Evolutionary conservation across 1,140 invertebrate species (phyloP).

Genomic region (Meteorus sp.): DNA sequence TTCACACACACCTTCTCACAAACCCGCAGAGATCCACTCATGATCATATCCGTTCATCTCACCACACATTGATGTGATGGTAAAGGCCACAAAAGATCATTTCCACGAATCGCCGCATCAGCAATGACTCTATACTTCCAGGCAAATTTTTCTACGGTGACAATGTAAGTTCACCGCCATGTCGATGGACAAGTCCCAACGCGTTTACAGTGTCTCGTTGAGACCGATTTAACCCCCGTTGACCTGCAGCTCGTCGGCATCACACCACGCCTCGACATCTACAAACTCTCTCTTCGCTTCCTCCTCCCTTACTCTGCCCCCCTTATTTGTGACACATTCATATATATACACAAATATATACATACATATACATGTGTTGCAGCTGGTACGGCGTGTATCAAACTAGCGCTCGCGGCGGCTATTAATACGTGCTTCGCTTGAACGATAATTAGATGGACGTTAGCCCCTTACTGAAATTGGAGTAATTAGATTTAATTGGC

Average conservation of each 20-base stretch:
- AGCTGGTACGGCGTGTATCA: not conserved
- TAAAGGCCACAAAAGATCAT: not conserved
- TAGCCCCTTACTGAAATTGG: slow-evolving; percentile 48
- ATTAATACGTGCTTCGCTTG: slow-evolving; percentile 51
- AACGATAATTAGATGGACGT: slow-evolving; percentile 56
- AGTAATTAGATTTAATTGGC: slow-evolving; percentile 56
- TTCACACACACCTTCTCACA: no score
- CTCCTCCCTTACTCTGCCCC: no score
- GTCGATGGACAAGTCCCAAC: not conserved
- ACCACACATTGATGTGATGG: no score
- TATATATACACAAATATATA: not conserved
- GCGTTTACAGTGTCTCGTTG: slow-evolving; percentile 37
- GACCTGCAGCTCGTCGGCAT: slow-evolving; percentile 32
- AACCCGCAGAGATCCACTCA: no score
- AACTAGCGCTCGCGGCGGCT: slow-evolving; percentile 26
- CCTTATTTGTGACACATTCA: slow-evolving; percentile 12
- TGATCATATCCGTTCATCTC: no score
- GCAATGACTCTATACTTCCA: not conserved
- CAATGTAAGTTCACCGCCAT: not conserved
- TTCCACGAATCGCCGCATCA: not conserved
- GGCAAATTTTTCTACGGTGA: not conserved
- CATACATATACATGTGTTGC: not conserved
- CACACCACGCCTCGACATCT: slow-evolving; percentile 15
- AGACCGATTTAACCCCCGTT: slow-evolving; percentile 53
- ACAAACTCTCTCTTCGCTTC: not conserved